A percentile compares a stretch with the other conserved stretches of the same genome.
phyloP scores from a whole-genome alignment of 2,113 vertebrate genomes.

The Prolemur simus region DNA sequence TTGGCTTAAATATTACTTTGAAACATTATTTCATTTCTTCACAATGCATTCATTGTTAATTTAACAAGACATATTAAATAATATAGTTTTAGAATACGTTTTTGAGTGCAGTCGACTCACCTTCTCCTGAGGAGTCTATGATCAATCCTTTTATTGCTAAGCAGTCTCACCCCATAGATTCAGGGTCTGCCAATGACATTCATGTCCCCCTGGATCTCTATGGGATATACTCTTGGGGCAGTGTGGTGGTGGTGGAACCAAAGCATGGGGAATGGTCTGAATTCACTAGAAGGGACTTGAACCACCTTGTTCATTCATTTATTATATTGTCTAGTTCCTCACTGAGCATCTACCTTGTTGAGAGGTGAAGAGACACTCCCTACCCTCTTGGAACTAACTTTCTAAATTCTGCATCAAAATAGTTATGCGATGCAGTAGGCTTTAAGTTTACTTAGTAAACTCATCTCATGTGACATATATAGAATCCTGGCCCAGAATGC shows the following conservation, averaged over 20 bases:
- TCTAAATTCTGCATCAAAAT: not conserved
- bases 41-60: not conserved
- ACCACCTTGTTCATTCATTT: not conserved
- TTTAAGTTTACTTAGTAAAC: constrained; percentile 6
- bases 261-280: not conserved
- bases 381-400: not conserved
- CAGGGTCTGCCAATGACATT: not conserved
- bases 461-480: not conserved
- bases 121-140: not conserved
- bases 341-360: not conserved
- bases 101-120: not conserved
- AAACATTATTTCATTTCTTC: not conserved
- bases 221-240: not conserved
- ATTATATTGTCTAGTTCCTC: not conserved
- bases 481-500: not conserved
- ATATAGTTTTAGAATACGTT: not conserved
- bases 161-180: not conserved
- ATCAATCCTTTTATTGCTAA: not conserved
- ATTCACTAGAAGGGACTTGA: too few species aligned
- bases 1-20: constrained; percentile 2
- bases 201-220: not conserved
- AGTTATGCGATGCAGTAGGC: not conserved
- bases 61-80: not conserved
- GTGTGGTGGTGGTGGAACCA: not conserved
- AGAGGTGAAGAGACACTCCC: not conserved